Evolutionary conservation across 2,888 invertebrate genomes (phyloP), one percentile per base, ranked within the genome.

Genomic region (Eilema griseolum): DNA sequence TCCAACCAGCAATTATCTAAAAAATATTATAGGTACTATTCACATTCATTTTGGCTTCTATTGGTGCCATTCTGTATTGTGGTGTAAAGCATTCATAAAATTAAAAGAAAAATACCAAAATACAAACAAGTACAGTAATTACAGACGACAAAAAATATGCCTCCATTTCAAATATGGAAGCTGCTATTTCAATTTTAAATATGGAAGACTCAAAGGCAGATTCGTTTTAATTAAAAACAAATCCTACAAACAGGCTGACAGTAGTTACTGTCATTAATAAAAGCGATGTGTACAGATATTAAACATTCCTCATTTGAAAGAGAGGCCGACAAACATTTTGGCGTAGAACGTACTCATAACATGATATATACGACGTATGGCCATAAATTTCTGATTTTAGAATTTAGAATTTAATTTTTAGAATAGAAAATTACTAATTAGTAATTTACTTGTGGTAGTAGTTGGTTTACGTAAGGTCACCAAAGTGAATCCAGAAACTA

Each of bases 281-380:
- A 85, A 85, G 78, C 79, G 76, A 74, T 80, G 73, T 73, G 68
- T 79, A 85, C 87, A 85, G 86, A 88, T 84, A 88, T 86, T 84
- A 85, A 85, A 82, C 84, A 83, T 83, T 82, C 69, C 80, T 76
- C 81, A 72, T 81, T 83, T 83, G 74, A 82, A 86, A 85, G 82
- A 78, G 69, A 67, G 37, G n/a, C 70, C 62, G 60, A 75, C 74
- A 73, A 74, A 64, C 80, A 66, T 67, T 75, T 69, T 72, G 73
- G 71, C 65, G 71, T 67, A 61, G 8, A 61, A 33, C 28, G 33
- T 57, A 57, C 57, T 56, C 57, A 66, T 57, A 37, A 37, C 57
- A 37, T 57, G 31, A 16, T 16, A 16, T 26, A 60, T 28, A 60
- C 20, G 20, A 20, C 16, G 4, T 66, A 33, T 14, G 66, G 33